These are phyloP conservation scores for Cossypha heuglini DNA, from an alignment of 2,797 vertebrate species.

Conservation along the genomic window DNA sequence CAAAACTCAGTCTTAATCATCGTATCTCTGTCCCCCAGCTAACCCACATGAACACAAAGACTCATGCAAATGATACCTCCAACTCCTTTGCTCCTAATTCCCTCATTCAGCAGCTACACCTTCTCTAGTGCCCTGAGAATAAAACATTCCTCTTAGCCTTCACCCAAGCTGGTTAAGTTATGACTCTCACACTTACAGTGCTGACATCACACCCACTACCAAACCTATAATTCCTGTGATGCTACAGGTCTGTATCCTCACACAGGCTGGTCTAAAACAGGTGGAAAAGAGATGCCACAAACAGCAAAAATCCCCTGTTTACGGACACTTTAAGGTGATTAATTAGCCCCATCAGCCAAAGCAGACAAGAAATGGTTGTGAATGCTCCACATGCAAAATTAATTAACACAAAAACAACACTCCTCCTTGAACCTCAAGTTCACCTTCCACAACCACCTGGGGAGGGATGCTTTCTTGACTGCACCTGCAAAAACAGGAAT, in stretches of 20 bases:
- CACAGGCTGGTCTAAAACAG: conserved; percentile 48
- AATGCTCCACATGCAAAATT: conserved; percentile 65
- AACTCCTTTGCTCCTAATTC: background rate
- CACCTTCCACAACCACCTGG: conserved; percentile 54
- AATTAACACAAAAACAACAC: conserved; percentile 64
- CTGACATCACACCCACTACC: background rate
- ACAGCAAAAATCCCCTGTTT: conserved; percentile 63
- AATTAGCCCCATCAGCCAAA: conserved; percentile 70
- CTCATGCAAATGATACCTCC: background rate
- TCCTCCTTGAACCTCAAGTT: conserved; percentile 48
- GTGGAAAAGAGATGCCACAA: conserved; percentile 49
- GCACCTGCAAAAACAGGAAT: conserved; percentile 56
- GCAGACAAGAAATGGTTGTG: conserved; percentile 61
- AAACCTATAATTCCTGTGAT: background rate
- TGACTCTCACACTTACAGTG: background rate
- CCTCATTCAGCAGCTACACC: background rate
- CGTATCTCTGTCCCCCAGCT: background rate
- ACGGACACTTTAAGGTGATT: conserved; percentile 69
- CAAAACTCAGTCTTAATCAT: background rate
- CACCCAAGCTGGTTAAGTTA: background rate
- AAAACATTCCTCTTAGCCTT: background rate
- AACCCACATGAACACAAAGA: background rate
- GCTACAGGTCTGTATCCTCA: background rate
- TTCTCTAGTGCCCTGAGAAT: background rate
- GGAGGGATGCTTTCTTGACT: conserved; percentile 44